Evolutionary conservation across 2,113 vertebrate genomes (phyloP).

Genomic region (Puma concolor): DNA sequence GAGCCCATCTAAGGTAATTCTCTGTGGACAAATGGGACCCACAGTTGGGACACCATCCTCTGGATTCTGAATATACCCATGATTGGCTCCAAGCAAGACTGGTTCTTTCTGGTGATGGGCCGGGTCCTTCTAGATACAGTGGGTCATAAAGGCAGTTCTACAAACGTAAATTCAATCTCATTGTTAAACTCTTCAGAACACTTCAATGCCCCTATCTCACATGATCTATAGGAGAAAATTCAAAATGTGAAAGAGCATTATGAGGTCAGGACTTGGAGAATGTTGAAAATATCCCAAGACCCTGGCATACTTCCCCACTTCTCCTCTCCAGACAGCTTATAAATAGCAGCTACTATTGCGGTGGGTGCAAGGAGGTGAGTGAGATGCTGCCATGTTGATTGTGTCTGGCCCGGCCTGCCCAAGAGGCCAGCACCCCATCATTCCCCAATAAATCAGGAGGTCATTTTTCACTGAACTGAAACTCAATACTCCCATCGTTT

Average conservation of each 20-base stretch:
- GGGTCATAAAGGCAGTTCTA: background rate
- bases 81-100: background rate
- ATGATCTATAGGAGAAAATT: background rate
- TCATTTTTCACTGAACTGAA: conserved; percentile 81
- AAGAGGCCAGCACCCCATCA: conserved; percentile 71
- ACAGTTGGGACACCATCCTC: background rate
- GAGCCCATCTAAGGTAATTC: background rate
- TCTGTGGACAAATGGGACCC: background rate
- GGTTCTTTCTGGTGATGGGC: background rate
- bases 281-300: background rate
- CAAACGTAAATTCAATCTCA: background rate
- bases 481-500: conserved; percentile 73
- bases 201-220: background rate
- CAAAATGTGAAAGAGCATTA: background rate
- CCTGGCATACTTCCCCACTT: background rate
- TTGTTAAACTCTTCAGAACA: background rate
- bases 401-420: conserved; percentile 53
- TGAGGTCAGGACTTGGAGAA: background rate
- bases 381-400: accelerated
- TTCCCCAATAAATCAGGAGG: conserved; percentile 80
- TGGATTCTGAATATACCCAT: background rate
- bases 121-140: background rate
- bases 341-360: background rate
- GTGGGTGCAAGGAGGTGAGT: accelerated
- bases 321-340: background rate